These are phyloP conservation scores for Ovis canadensis DNA, from an alignment of 2,113 vertebrate species.

Conservation along the genomic window DNA sequence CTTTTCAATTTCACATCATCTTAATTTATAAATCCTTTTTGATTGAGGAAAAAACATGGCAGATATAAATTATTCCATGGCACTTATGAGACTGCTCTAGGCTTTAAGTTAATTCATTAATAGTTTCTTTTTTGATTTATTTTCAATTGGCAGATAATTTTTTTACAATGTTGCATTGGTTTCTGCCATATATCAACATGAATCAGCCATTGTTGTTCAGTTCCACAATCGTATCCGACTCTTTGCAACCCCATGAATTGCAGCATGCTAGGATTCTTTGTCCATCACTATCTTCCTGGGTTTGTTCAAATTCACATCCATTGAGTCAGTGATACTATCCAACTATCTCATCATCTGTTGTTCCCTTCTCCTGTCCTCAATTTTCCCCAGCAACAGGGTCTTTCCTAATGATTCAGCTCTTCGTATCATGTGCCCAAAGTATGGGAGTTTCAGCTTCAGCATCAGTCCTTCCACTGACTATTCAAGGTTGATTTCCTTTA, in stretches of 20 bases:
- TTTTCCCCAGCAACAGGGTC: no score
- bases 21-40: background rate
- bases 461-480: background rate
- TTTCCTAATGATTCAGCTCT: no score
- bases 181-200: background rate
- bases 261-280: background rate
- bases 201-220: background rate
- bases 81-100: background rate
- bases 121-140: background rate
- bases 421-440: background rate
- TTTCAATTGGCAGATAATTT: background rate
- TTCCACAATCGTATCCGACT: background rate
- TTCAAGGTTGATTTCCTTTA: background rate
- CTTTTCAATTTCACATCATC: background rate
- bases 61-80: background rate
- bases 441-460: background rate
- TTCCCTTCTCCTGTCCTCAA: background rate
- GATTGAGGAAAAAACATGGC: background rate
- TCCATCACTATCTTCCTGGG: background rate
- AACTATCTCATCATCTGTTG: background rate
- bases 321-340: background rate
- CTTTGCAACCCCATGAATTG: background rate
- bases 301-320: background rate
- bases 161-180: background rate
- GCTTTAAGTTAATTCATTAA: background rate